Evolutionary conservation across 2,113 vertebrate species (phyloP).

Genomic region (Pantherophis guttatus): DNA sequence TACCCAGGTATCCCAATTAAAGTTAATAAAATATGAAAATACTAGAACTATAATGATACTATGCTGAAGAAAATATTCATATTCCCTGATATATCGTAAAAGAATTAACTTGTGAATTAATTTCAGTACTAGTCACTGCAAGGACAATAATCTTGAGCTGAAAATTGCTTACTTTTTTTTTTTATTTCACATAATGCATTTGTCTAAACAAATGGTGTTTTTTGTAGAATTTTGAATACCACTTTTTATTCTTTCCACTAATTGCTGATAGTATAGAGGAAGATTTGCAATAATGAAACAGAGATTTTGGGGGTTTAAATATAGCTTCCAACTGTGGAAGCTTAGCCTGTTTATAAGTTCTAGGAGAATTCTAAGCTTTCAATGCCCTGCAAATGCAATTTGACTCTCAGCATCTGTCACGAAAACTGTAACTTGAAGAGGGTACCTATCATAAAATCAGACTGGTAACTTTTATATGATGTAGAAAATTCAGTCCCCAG

Average conservation of each 20-base stretch:
- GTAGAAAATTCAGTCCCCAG: not conserved
- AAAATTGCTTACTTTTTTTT: not conserved
- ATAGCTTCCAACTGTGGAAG: slow-evolving; percentile 62
- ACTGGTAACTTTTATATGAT: slow-evolving; percentile 17
- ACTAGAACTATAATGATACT: not conserved
- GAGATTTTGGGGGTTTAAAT: slow-evolving; percentile 47
- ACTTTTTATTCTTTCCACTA: slow-evolving; percentile 50
- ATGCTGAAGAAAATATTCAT: not conserved
- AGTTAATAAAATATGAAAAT: not conserved
- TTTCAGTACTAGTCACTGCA: not conserved
- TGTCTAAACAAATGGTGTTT: slow-evolving; percentile 8
- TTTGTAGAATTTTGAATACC: slow-evolving; percentile 37
- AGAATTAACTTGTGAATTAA: not conserved
- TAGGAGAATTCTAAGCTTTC: slow-evolving; percentile 43
- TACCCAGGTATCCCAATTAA: not conserved
- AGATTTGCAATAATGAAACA: slow-evolving; percentile 44
- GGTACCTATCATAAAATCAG: slow-evolving; percentile 32
- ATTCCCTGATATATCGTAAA: not conserved
- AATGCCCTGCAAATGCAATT: slow-evolving; percentile 41
- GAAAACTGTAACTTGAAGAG: slow-evolving; percentile 27
- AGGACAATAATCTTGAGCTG: not conserved
- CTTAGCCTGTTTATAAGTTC: slow-evolving; percentile 46
- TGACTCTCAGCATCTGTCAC: slow-evolving; percentile 61
- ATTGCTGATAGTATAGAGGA: slow-evolving; percentile 50
- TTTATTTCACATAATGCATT: not conserved